These are phyloP conservation scores for Steatornis caripensis DNA, from an alignment of 2,113 vertebrate species.

Conservation along the genomic window DNA sequence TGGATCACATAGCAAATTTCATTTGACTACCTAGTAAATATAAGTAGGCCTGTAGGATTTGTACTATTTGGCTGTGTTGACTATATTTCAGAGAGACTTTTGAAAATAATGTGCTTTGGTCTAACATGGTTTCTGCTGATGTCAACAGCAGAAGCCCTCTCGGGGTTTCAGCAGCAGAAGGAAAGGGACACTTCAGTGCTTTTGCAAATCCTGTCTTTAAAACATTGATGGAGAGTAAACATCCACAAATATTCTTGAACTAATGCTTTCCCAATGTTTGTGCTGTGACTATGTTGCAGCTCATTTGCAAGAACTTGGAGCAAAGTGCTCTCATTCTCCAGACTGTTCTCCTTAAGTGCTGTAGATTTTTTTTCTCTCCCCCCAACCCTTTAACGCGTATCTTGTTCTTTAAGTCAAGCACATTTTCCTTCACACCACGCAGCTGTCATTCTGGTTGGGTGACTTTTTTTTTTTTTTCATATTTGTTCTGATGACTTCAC, in stretches of 20 bases:
- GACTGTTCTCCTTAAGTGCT: not conserved
- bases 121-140: not conserved
- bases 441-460: not conserved
- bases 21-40: not conserved
- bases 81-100: not conserved
- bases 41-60: slow-evolving; percentile 1
- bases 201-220: not conserved
- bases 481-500: not conserved
- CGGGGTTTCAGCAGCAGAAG: not conserved
- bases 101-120: not conserved
- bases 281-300: not conserved
- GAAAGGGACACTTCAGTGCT: not conserved
- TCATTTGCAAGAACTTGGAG: not conserved
- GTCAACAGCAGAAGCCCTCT: not conserved
- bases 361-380: not conserved
- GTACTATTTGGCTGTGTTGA: not conserved
- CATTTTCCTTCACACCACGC: not conserved
- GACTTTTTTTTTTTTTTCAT: not conserved
- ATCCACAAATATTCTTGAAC: not conserved
- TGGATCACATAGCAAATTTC: not conserved
- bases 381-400: not conserved
- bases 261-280: not conserved
- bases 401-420: not conserved
- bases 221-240: not conserved
- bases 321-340: not conserved